phyloP scores from a whole-genome alignment of 1,140 invertebrate genomes.

The Cotesia typhae region DNA sequence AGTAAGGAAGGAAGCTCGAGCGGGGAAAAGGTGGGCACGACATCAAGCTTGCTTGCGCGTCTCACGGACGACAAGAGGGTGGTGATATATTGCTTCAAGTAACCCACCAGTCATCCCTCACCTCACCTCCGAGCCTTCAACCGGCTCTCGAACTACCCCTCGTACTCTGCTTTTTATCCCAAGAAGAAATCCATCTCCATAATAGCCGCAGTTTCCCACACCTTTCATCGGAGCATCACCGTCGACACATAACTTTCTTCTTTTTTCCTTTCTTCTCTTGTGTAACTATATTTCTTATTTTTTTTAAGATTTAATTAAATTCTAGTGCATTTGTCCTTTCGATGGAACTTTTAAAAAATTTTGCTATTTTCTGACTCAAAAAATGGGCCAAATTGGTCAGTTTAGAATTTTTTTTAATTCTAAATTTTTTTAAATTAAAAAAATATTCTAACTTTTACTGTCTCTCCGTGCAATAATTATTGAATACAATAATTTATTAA shows the following conservation, averaged over 20 bases:
- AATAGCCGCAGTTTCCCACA: conserved; percentile 60
- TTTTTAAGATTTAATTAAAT: not conserved
- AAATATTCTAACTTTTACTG: too few species aligned
- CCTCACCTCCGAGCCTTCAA: conserved; percentile 23
- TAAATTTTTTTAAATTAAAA: too few species aligned
- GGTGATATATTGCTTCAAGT: conserved; percentile 57
- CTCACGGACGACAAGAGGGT: conserved; percentile 60
- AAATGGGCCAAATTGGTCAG: too few species aligned
- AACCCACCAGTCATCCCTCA: conserved; percentile 36
- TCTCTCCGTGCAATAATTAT: too few species aligned
- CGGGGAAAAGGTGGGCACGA: conserved; percentile 45
- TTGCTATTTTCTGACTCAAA: too few species aligned
- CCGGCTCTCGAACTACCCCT: conserved; percentile 28
- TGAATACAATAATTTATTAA: too few species aligned
- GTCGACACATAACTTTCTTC: not conserved
- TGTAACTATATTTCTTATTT: not conserved
- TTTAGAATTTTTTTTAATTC: too few species aligned
- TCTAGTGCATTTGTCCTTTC: not conserved
- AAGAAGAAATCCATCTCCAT: conserved; percentile 64
- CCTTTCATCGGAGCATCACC: conserved; percentile 38
- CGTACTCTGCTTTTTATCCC: conserved; percentile 52
- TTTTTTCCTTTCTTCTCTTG: not conserved
- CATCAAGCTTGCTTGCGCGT: conserved; percentile 54
- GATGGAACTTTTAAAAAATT: not conserved
- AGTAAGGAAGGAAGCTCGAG: conserved; percentile 31